Evolutionary conservation across 2,113 vertebrate species (phyloP).

Genomic region (Chaenogobius annularis): DNA sequence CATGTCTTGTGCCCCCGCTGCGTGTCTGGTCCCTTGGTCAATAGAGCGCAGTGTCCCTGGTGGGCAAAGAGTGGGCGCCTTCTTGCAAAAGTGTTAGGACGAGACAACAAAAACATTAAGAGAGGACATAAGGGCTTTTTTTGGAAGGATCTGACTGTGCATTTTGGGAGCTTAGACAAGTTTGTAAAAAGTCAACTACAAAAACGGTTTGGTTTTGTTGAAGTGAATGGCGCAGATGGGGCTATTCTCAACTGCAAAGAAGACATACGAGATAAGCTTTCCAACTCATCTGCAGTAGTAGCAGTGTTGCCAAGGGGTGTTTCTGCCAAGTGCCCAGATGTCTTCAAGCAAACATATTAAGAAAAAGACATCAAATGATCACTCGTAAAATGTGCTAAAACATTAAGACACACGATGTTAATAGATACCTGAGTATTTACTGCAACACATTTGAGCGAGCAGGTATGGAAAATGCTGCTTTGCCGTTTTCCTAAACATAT

Average conservation of each 20-base stretch:
- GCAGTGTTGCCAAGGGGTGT: not conserved
- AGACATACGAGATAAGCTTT: not conserved
- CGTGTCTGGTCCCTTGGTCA: slow-evolving; percentile 53
- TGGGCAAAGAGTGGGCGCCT: slow-evolving; percentile 47
- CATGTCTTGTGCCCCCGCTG: slow-evolving; percentile 43
- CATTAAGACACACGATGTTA: not conserved
- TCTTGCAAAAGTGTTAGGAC: slow-evolving; percentile 35
- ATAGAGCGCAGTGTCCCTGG: slow-evolving; percentile 52
- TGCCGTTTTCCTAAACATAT: too few species aligned
- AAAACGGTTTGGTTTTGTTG: not conserved
- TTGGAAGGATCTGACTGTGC: slow-evolving; percentile 37
- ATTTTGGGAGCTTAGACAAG: slow-evolving; percentile 31
- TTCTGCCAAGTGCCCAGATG: not conserved
- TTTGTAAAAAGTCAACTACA: slow-evolving; percentile 6
- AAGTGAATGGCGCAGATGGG: slow-evolving; percentile 5
- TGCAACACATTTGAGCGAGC: too few species aligned
- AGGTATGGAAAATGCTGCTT: too few species aligned
- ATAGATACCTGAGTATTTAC: not conserved
- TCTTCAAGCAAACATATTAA: not conserved
- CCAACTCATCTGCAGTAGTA: slow-evolving; percentile 1
- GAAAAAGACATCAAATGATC: not conserved
- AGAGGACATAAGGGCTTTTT: slow-evolving; percentile 31
- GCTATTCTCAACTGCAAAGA: not conserved
- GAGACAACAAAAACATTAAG: slow-evolving; percentile 57
- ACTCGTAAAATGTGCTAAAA: not conserved